Percentiles rank a stretch among this genome's conserved stretches.
Conservation (phyloP, 2,888 invertebrate species). For the Acronicta aceris region DNA sequence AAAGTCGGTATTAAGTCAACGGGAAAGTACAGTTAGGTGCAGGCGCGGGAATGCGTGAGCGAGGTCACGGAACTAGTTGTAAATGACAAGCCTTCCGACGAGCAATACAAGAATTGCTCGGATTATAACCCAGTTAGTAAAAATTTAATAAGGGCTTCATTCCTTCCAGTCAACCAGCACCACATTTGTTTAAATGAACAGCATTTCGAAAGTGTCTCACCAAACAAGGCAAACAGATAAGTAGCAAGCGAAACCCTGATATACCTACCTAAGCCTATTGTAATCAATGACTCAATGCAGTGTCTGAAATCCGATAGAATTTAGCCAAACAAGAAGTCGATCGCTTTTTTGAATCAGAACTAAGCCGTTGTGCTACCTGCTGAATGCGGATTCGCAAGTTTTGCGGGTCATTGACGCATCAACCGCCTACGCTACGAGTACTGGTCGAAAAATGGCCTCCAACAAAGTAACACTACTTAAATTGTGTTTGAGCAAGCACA, state of each 20-base stretch:
- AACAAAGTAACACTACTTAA: conserved; percentile 53
- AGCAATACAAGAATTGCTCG: conserved; percentile 79
- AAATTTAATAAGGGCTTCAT: conserved; percentile 49
- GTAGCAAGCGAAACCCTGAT: conserved; percentile 28
- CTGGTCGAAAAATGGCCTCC: conserved; percentile 72
- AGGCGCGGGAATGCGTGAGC: conserved; percentile 89
- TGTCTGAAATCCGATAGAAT: conserved; percentile 52
- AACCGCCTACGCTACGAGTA: conserved; percentile 81
- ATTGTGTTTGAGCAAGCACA: conserved; percentile 46
- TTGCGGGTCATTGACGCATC: conserved; percentile 88
- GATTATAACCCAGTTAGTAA: conserved; percentile 71
- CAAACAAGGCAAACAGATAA: conserved; percentile 40
- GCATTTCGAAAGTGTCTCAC: conserved; percentile 44
- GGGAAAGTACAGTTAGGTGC: conserved; percentile 89
- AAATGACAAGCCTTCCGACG: conserved; percentile 86
- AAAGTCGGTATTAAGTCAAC: conserved; percentile 88
- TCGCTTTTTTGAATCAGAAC: conserved; percentile 66
- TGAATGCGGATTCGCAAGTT: conserved; percentile 88
- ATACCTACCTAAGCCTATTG: conserved; percentile 26
- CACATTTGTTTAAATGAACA: conserved; percentile 30
- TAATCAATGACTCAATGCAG: conserved; percentile 45
- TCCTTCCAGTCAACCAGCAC: conserved; percentile 39
- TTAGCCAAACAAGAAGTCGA: conserved; percentile 66
- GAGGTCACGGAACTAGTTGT: conserved; percentile 90
- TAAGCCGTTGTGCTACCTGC: conserved; percentile 73